Base-by-base conservation (phyloP, 1,140 invertebrate species). In the Onthophagus taurus region DNA sequence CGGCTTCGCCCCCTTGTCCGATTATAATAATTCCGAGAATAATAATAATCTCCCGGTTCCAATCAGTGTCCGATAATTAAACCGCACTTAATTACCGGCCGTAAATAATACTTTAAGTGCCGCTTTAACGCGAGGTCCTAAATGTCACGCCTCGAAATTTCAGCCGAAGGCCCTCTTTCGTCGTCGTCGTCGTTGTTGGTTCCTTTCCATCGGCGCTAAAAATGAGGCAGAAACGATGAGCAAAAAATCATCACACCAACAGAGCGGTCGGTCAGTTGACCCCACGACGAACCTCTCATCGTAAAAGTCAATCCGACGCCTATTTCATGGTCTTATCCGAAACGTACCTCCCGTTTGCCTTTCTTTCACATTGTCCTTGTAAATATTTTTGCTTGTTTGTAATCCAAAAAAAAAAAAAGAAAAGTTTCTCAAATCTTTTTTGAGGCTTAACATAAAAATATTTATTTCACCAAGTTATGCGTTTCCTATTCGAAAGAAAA, bases 101-200 rank as follows among this genome's bases (percentile, higher is more conserved):
- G 50, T 59, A 59, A 59, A 59, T 59, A 57, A 59, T 53, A 49
- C 53, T 59, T 59, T 59, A 59, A 59, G 51, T 55, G 53, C 57
- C 47, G 52, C 57, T 59, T 59, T 59, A 59, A 57, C 55, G 55
- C 53, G n/a, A n/a, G 50, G 48, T 54, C 50, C 45, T 59, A 59
- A 59, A 57, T 55, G 57, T 59, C 57, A 59, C 55, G 57, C 51
- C 50, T 51, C 43, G 49, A 49, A 55, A 48, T 55, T 55, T 55
- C 50, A 52, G 47, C 38, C 38, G 42, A 39, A 37, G 31, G 36
- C 35, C 38, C 44, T 45, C 42, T 50, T 44, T 49, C 46, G n/a
- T n/a, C n/a, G n/a, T n/a, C n/a, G n/a, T n/a, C n/a, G n/a, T n/a
- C n/a, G n/a, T n/a, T n/a, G n/a, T n/a, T n/a, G n/a, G n/a, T n/a